phyloP scores from a whole-genome alignment of 2,888 invertebrate species.

The Thereva unica region DNA sequence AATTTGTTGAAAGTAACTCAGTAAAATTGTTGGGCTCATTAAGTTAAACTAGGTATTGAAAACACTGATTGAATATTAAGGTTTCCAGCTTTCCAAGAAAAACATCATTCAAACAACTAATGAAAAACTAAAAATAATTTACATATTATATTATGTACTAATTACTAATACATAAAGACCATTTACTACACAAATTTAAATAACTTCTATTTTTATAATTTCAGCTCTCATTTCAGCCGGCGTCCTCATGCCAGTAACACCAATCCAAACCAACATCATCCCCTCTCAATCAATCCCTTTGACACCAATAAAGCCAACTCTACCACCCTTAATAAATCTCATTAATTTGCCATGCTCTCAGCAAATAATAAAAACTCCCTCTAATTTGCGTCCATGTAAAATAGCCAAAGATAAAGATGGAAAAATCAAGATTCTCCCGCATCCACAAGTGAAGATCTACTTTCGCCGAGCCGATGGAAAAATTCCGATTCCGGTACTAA shows the following conservation, averaged over 20 bases:
- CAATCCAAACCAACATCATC: slow-evolving; percentile 17
- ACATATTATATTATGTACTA: too few species aligned
- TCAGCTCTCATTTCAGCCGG: slow-evolving; percentile 34
- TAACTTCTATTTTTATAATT: not conserved
- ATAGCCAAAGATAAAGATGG: slow-evolving; percentile 35
- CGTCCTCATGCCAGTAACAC: slow-evolving; percentile 36
- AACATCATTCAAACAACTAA: too few species aligned
- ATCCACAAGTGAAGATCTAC: slow-evolving; percentile 38
- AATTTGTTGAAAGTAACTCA: too few species aligned
- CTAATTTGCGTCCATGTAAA: slow-evolving; percentile 7
- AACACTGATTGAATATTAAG: too few species aligned
- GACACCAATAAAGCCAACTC: not conserved
- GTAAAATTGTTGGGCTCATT: too few species aligned
- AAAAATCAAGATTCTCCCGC: slow-evolving; percentile 38
- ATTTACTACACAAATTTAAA: too few species aligned
- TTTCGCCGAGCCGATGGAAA: slow-evolving; percentile 39
- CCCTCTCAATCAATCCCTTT: slow-evolving; percentile 4
- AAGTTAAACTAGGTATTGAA: too few species aligned
- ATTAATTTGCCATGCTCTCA: slow-evolving; percentile 18
- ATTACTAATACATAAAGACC: too few species aligned
- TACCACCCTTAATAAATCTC: slow-evolving; percentile 25
- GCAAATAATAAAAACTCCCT: slow-evolving; percentile 5
- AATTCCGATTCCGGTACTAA: slow-evolving; percentile 40
- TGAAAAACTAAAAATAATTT: too few species aligned
- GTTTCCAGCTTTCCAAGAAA: too few species aligned